Evolutionary conservation across 1,140 invertebrate genomes (phyloP), one percentile per base, ranked within the genome.

Genomic region (Bombus confusus): DNA sequence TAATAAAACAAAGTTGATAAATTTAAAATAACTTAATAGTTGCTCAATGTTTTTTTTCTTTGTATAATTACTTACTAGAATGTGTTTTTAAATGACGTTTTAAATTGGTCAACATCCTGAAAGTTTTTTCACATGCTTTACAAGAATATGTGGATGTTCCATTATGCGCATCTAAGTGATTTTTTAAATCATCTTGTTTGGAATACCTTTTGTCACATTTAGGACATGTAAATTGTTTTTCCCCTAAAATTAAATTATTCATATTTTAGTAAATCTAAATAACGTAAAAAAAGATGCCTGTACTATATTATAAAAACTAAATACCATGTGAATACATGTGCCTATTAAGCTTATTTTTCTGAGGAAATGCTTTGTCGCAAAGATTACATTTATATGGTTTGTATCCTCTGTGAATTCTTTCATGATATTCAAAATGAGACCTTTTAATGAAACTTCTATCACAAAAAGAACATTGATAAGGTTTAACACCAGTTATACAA

Each of bases 361-460:
- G 93, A 6, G 93, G 92, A 90, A 95, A 95, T 34, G 94, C 92
- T 87, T 95, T 95, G 1, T 94, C 97, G 92, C 97, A 98, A 77
- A 97, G 95, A 41, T 96, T 96, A 92, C 98, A 98, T 92, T 97
- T 97, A 91, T 97, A 97, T 0, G 97, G 97, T 92, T 97, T 97
- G 91, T 98, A 97, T 22, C 97, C 97, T 0, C 96, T 97, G 90
- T 98, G 98, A 10, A 97, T 97, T 76, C 98, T 96, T 84, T 95
- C 94, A 71, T 95, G 95, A 89, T 95, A 95, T 71, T 95, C 94
- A 78, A 92, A 95, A 72, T 95, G 95, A 66, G 94, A 94, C 37
- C 92, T 88, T 76, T 94, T 95, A 0, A 93, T 91, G 43, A 95
- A 95, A 31, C 89, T 93, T 74, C 90, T 92, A 4, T 93, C 91